Conservation (phyloP, 2,797 vertebrate species). For the Peromyscus attwateri region DNA sequence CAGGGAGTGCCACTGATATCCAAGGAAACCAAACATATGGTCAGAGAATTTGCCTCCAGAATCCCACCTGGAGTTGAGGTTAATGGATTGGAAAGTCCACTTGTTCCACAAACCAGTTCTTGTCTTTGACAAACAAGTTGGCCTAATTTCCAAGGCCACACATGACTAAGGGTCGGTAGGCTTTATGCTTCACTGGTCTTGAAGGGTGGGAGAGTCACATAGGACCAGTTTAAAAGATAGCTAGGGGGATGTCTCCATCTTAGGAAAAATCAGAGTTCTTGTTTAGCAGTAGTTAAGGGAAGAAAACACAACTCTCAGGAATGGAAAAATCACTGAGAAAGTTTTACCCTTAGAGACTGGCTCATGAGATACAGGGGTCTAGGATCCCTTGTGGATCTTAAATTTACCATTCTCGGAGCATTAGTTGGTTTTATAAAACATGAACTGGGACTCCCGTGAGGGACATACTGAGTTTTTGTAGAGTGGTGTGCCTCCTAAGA, state of each 20-base stretch:
- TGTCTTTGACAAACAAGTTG: neutral
- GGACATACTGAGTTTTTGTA: neutral
- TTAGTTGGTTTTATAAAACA: neutral
- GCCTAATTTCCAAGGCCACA: neutral
- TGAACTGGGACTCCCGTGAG: neutral
- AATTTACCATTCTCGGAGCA: neutral
- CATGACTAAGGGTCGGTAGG: neutral
- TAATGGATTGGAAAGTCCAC: neutral
- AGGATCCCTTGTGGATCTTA: neutral
- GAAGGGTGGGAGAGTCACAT: neutral
- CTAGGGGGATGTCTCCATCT: neutral
- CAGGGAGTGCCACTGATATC: neutral
- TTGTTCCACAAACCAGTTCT: neutral
- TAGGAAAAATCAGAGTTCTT: slow-evolving; percentile 22
- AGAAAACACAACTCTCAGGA: neutral
- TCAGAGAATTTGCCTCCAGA: neutral
- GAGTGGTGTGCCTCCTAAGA: neutral
- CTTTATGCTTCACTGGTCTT: neutral
- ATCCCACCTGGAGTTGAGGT: neutral
- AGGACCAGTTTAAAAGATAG: neutral
- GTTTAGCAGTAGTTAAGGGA: neutral
- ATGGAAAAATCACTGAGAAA: neutral
- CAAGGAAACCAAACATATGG: neutral
- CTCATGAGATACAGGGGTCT: neutral
- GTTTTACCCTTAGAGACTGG: neutral